phyloP scores from a whole-genome alignment of 2,888 invertebrate genomes.

The Chironomus tentans region DNA sequence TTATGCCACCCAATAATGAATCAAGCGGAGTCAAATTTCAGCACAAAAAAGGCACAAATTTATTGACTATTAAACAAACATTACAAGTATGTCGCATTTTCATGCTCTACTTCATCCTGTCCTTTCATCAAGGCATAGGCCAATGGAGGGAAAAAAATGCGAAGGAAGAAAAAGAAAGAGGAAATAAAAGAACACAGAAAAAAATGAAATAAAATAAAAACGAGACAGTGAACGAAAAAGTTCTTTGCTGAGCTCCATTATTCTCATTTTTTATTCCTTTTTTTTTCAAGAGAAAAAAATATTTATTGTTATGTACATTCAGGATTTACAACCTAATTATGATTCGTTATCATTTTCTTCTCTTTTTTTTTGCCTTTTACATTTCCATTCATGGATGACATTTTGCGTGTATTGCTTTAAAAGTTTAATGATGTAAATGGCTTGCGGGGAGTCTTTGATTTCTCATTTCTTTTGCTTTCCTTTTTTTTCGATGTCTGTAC shows the following conservation, averaged over 20 bases:
- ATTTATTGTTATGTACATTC: slow-evolving; percentile 19
- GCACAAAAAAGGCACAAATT: slow-evolving; percentile 3
- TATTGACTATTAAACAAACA: slow-evolving; percentile 22
- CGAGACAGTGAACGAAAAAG: neutral
- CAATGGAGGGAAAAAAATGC: too few species aligned
- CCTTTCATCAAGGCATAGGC: neutral
- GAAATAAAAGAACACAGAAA: neutral
- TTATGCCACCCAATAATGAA: neutral
- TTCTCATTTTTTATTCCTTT: neutral
- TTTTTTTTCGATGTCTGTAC: too few species aligned
- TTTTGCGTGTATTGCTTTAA: neutral
- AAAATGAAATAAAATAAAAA: neutral
- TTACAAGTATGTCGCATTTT: slow-evolving; percentile 21
- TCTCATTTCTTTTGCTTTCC: neutral
- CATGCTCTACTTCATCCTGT: slow-evolving; percentile 14
- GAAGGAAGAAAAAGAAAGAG: neutral
- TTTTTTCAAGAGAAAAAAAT: neutral
- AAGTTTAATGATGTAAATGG: neutral
- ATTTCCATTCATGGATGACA: neutral
- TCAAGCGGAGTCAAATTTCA: neutral
- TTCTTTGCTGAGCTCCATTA: neutral
- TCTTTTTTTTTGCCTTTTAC: neutral
- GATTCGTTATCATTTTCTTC: slow-evolving; percentile 16
- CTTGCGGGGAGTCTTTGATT: neutral
- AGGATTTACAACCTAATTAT: slow-evolving; percentile 24